Base-by-base conservation (phyloP, 2,888 invertebrate genomes). In the Carterocephalus palaemon region DNA sequence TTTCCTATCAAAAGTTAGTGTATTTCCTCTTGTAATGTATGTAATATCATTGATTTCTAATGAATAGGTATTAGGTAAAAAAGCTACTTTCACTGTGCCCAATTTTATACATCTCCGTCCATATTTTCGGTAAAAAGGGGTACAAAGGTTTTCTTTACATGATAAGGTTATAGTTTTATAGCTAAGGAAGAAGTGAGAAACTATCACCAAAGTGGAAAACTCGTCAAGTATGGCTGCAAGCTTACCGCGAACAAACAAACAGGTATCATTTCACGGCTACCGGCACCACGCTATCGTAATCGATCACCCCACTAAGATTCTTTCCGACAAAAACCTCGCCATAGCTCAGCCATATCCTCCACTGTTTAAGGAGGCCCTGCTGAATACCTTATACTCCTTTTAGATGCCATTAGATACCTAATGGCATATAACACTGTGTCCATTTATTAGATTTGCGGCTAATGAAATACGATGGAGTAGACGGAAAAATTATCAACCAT, bases 291-390 rank as follows among this genome's bases (percentile, higher is more conserved):
- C 47, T 49, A 58, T 51, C 45, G 51, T 51, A 56, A 59, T 54
- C 48, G 57, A 61, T 59, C 56, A 43, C 49, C 23, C 50, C 37
- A 33, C 50, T 46, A 39, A 49, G 55, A 61, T 60, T 61, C 54
- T 47, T 48, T 53, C 39, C 41, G 15, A 53, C 34, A 55, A 54
- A 54, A 55, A 59, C 48, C 40, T 17, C 45, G 36, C 43, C 32
- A 47, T n/a, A 55, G 58, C 48, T 38, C 15, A 42, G 36, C 43
- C 32, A 33, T 43, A 46, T 48, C 38, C 34, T 42, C 42, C 41
- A 9, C 46, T 41, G 33, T 20, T 41, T 49, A 46, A 33, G 49
- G 33, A 13, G 33, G 16, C 16, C 37, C 37, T 42, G 13, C 33
- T 42, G 46, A 49, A 46, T 38, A 46, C 33, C 33, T 47, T 22